Evolutionary conservation across 2,113 vertebrate species (phyloP).

Genomic region (Leucopsar rothschildi): DNA sequence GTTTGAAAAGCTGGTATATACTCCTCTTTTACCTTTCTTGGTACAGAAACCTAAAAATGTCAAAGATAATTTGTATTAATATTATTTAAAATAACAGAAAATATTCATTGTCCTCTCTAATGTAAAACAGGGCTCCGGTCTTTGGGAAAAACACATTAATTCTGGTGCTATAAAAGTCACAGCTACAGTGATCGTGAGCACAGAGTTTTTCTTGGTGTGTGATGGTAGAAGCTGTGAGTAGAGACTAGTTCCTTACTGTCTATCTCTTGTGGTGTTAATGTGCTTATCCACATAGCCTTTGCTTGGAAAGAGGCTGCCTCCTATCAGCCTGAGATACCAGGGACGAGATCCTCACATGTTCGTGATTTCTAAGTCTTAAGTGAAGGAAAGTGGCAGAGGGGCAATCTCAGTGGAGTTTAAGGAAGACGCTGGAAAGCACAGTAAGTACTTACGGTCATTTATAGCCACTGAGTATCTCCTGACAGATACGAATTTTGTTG

Average conservation of each 20-base stretch:
- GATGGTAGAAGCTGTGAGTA: not conserved
- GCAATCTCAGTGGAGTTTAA: not conserved
- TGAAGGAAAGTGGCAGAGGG: not conserved
- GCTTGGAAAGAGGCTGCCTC: not conserved
- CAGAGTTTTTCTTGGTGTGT: not conserved
- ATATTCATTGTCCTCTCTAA: not conserved
- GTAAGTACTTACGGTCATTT: not conserved
- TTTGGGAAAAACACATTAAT: not conserved
- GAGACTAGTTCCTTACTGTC: not conserved
- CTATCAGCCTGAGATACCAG: not conserved
- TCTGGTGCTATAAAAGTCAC: not conserved
- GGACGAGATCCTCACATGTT: not conserved
- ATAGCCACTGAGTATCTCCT: not conserved
- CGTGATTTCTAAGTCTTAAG: not conserved
- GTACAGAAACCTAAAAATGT: not conserved
- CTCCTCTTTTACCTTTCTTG: not conserved
- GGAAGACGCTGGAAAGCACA: not conserved
- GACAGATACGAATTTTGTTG: not conserved
- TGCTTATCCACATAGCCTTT: not conserved
- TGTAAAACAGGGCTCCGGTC: not conserved
- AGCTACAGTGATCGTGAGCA: not conserved
- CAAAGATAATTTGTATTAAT: not conserved
- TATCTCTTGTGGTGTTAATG: fast-evolving
- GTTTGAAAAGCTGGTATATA: not conserved
- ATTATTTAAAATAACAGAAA: not conserved